phyloP scores from a whole-genome alignment of 2,797 vertebrate genomes.

The Pagetopsis macropterus region DNA sequence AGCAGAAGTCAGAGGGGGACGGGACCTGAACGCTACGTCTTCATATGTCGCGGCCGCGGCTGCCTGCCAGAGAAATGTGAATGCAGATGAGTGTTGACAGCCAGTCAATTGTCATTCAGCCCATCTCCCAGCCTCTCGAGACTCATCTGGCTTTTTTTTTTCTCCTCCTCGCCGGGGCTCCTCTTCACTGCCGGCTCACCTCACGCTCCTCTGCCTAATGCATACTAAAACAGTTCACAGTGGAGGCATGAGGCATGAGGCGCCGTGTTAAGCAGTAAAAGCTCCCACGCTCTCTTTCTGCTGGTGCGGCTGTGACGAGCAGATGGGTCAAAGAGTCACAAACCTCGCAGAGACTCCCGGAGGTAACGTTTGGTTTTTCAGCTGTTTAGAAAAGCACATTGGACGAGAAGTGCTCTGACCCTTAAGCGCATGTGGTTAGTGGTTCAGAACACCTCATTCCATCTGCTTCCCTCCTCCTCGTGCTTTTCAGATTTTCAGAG shows the following conservation, averaged over 20 bases:
- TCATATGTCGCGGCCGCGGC: conserved; percentile 71
- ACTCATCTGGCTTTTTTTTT: conserved; percentile 62
- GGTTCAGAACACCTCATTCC: conserved; percentile 59
- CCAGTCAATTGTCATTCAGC: conserved; percentile 78
- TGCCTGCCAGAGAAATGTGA: conserved; percentile 64
- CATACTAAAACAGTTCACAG: conserved; percentile 64
- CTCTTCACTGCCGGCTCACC: conserved; percentile 60
- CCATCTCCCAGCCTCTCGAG: conserved; percentile 68
- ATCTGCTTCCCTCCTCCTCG: conserved; percentile 50
- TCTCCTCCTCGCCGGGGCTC: conserved; percentile 20
- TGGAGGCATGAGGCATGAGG: conserved; percentile 47
- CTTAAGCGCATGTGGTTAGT: conserved; percentile 56
- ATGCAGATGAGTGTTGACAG: conserved; percentile 82
- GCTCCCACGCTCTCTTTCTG: conserved; percentile 49
- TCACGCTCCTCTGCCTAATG: conserved; percentile 60
- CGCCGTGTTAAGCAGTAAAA: conserved; percentile 59
- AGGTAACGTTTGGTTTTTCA: conserved; percentile 65
- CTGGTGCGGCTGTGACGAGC: conserved; percentile 43
- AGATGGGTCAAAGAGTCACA: conserved; percentile 64
- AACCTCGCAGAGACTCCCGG: conserved; percentile 45
- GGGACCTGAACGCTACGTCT: conserved; percentile 62
- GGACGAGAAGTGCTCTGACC: conserved; percentile 62
- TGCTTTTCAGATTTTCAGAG: conserved; percentile 26
- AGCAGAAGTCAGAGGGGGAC: conserved; percentile 64
- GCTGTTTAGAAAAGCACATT: conserved; percentile 56